A percentile compares a stretch with the other conserved stretches of the same genome.
Evolutionary conservation across 1,140 invertebrate species (phyloP).

Genomic region (Papilio helenus): DNA sequence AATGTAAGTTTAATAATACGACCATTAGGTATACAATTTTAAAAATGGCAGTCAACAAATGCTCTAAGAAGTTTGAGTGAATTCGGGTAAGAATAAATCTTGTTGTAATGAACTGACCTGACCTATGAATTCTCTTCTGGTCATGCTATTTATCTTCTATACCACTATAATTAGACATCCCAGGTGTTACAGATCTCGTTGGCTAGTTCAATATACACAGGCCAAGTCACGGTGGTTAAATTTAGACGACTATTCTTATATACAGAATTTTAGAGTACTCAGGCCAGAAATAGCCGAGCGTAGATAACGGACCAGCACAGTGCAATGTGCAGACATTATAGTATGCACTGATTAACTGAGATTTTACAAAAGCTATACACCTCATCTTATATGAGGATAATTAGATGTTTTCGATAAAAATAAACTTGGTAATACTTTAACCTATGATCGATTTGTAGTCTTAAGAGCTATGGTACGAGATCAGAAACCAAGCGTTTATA

Average conservation of each 20-base stretch:
- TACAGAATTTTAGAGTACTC: slow-evolving; percentile 35
- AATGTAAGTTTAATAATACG: background rate
- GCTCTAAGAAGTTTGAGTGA: no score
- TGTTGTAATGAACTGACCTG: background rate
- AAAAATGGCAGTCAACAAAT: no score
- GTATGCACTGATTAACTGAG: background rate
- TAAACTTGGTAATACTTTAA: background rate
- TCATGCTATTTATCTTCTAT: background rate
- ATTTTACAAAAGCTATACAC: background rate
- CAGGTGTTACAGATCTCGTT: slow-evolving; percentile 28
- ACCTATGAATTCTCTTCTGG: background rate
- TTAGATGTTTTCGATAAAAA: background rate
- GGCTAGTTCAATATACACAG: slow-evolving; percentile 9
- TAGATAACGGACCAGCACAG: slow-evolving; percentile 10
- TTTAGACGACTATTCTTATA: slow-evolving; percentile 31
- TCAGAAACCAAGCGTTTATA: background rate
- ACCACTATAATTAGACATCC: slow-evolving; percentile 26
- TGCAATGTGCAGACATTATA: background rate
- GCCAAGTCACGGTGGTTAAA: slow-evolving; percentile 27
- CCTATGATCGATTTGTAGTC: background rate
- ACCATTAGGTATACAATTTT: no score
- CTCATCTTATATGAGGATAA: background rate
- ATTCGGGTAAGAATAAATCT: background rate
- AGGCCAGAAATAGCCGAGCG: slow-evolving; percentile 23
- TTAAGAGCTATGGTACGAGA: no score